Evolutionary conservation across 2,797 vertebrate genomes (phyloP).

Genomic region (Anabacerthia variegaticeps): DNA sequence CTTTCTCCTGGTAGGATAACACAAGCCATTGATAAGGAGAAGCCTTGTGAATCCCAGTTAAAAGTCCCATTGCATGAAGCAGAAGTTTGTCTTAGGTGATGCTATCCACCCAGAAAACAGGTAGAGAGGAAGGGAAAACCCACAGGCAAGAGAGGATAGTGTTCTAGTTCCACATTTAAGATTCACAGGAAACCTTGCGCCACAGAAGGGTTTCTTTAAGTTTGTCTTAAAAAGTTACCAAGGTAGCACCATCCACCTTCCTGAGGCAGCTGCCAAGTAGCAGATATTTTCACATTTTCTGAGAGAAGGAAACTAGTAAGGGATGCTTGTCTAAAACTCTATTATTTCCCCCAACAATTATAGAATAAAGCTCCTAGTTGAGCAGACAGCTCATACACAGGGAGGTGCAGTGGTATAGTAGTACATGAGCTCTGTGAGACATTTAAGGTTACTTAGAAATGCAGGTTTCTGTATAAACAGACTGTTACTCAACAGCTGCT

Average conservation of each 20-base stretch:
- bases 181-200: background rate
- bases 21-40: background rate
- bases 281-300: background rate
- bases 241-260: background rate
- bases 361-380: background rate
- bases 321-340: background rate
- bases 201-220: background rate
- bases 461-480: background rate
- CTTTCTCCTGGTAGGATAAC: background rate
- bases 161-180: background rate
- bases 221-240: background rate
- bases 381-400: background rate
- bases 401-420: background rate
- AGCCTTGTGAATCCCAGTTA: background rate
- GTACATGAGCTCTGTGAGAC: background rate
- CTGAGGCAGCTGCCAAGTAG: background rate
- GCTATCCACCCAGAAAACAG: background rate
- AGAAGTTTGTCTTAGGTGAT: background rate
- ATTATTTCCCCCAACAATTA: background rate
- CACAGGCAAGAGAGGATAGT: fast-evolving
- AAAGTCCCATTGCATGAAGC: background rate
- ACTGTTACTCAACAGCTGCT: background rate
- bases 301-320: background rate
- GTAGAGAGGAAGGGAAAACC: background rate
- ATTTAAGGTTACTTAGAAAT: background rate